Evolutionary conservation across 2,113 vertebrate species (phyloP).

Genomic region (Pyxicephalus adspersus): DNA sequence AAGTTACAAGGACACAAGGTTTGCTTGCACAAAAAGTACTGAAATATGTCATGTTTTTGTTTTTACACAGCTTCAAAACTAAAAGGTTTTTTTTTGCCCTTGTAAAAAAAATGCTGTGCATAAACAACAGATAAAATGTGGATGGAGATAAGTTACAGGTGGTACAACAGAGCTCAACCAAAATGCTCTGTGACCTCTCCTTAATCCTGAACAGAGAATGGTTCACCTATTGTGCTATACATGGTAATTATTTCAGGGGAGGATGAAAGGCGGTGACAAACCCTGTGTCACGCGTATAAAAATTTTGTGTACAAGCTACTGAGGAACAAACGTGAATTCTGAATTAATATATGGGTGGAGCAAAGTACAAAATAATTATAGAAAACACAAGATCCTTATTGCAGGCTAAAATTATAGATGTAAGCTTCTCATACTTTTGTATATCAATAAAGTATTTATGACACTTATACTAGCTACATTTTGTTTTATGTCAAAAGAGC

Average conservation of each 20-base stretch:
- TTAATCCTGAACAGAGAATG: background rate
- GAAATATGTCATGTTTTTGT: no score
- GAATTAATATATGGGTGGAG: slow-evolving; percentile 13
- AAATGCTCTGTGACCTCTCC: background rate
- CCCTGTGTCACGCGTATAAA: slow-evolving; percentile 6
- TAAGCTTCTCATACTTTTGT: no score
- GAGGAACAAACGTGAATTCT: slow-evolving; percentile 6
- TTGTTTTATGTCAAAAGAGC: no score
- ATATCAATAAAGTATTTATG: no score
- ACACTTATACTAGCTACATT: no score
- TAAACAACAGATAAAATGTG: background rate
- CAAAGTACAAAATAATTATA: slow-evolving; percentile 30
- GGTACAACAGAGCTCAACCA: background rate
- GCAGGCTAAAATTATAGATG: background rate
- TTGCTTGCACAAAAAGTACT: no score
- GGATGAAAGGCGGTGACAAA: slow-evolving; percentile 22
- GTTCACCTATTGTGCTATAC: background rate
- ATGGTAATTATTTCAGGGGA: slow-evolving; percentile 17
- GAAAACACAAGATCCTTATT: background rate
- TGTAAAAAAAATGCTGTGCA: no score
- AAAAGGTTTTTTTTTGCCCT: no score
- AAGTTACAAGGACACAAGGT: no score
- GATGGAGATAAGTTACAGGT: background rate
- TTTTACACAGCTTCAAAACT: no score
- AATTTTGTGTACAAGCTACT: slow-evolving; percentile 2